These are phyloP conservation scores for Atrichornis clamosus DNA, from an alignment of 2,113 vertebrate species.

Conservation along the genomic window DNA sequence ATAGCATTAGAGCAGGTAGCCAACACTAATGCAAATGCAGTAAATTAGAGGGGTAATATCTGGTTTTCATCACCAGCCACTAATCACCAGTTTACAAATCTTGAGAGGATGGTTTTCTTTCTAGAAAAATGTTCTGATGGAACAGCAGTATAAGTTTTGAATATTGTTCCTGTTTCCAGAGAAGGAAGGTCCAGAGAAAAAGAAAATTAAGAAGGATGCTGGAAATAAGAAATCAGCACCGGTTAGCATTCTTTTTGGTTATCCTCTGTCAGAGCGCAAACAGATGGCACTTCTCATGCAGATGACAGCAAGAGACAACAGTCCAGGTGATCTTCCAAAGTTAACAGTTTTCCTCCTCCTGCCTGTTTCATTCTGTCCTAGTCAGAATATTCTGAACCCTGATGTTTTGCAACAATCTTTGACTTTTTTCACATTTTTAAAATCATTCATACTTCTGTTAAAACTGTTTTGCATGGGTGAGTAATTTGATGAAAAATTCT, in stretches of 20 bases:
- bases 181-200: constrained; percentile 97
- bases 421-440: background rate
- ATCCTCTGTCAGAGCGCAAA: constrained; percentile 95
- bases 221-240: constrained; percentile 91
- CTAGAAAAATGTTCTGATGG: background rate
- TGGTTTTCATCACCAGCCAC: background rate
- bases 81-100: background rate
- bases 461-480: background rate
- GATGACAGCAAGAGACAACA: constrained; percentile 98
- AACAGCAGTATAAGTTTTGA: background rate
- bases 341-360: background rate
- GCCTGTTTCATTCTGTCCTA: background rate
- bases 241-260: constrained; percentile 94
- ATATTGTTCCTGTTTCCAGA: constrained; percentile 79
- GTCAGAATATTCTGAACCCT: background rate
- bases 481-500: background rate
- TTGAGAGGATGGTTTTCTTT: background rate
- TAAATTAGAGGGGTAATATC: background rate
- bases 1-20: background rate
- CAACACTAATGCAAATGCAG: background rate
- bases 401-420: background rate
- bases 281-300: constrained; percentile 99
- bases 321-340: constrained; percentile 84
- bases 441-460: background rate
- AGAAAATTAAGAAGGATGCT: constrained; percentile 93